These are phyloP conservation scores for Amphipyra tragopoginis DNA, from an alignment of 2,888 invertebrate species.

Conservation along the genomic window DNA sequence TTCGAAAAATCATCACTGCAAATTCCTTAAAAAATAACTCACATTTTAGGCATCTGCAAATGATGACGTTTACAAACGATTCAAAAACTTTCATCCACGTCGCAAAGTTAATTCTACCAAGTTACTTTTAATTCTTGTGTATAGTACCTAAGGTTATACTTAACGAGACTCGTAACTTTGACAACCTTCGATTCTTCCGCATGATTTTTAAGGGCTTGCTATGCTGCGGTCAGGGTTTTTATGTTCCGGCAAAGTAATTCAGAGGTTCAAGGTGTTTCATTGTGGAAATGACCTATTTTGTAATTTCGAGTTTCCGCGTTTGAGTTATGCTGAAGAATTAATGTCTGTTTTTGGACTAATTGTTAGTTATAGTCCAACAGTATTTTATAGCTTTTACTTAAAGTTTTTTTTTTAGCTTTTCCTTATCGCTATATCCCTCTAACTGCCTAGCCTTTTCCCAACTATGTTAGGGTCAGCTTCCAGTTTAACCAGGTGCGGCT, in stretches of 20 bases:
- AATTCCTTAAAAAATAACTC: not conserved
- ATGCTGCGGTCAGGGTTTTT: constrained; percentile 42
- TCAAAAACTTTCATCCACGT: constrained; percentile 11
- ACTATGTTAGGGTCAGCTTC: no score
- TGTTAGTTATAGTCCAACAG: constrained; percentile 18
- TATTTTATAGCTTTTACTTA: not conserved
- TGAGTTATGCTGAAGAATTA: constrained; percentile 11
- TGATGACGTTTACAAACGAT: not conserved
- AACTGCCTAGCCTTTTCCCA: no score
- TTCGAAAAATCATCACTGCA: not conserved
- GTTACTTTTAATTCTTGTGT: constrained; percentile 29
- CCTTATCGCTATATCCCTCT: no score
- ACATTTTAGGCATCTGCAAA: not conserved
- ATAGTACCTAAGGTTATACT: constrained; percentile 44
- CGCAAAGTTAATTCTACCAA: constrained; percentile 8
- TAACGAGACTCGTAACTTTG: constrained; percentile 50
- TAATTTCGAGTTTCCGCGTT: constrained; percentile 36
- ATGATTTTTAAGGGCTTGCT: constrained; percentile 44
- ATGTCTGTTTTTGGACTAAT: constrained; percentile 15
- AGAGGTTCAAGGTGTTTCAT: constrained; percentile 38
- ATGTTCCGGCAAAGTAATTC: constrained; percentile 36
- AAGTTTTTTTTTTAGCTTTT: no score
- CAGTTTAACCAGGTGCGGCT: no score
- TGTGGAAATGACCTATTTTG: constrained; percentile 41
- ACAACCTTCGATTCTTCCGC: constrained; percentile 55